Percentiles rank a stretch among this genome's conserved stretches.
Evolutionary conservation across 1,140 invertebrate genomes (phyloP).

Genomic region (Pomacea maculata): DNA sequence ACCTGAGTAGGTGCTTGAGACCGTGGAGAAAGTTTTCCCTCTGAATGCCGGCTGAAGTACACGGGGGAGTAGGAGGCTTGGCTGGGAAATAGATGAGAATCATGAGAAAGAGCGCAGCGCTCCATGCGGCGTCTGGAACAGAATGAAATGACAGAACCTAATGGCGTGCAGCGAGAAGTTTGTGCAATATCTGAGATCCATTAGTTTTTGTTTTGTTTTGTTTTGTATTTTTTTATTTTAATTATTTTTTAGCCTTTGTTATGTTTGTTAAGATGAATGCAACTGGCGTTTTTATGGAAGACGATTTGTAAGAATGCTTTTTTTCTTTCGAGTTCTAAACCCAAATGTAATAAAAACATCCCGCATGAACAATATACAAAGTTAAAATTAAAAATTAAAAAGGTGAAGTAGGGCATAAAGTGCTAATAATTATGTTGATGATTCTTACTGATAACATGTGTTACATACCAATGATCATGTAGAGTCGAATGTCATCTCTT

Average conservation of each 20-base stretch:
- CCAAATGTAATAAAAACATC: background rate
- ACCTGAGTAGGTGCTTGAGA: conserved; percentile 38
- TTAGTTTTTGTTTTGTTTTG: too few species aligned
- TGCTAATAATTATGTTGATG: too few species aligned
- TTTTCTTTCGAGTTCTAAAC: too few species aligned
- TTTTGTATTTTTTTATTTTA: too few species aligned
- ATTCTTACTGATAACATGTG: too few species aligned
- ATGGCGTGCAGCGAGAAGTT: too few species aligned
- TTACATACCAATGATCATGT: conserved; percentile 13
- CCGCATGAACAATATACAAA: background rate
- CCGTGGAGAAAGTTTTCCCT: conserved; percentile 42
- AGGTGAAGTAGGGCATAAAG: background rate
- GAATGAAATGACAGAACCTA: background rate
- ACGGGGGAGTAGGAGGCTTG: conserved; percentile 45
- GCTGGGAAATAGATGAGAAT: conserved; percentile 51
- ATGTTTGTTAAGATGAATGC: too few species aligned
- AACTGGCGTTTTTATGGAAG: too few species aligned
- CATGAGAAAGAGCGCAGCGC: conserved; percentile 36
- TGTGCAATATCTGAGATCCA: too few species aligned
- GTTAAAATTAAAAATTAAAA: background rate
- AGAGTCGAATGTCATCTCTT: conserved; percentile 4
- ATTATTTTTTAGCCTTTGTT: too few species aligned
- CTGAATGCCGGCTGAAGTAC: conserved; percentile 38
- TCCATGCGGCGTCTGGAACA: conserved; percentile 36
- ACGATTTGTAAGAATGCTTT: too few species aligned